A percentile compares a stretch with the other conserved stretches of the same genome.
These are phyloP conservation scores for Zaprionus obscuricornis DNA, from an alignment of 2,888 invertebrate species.

Conservation along the genomic window DNA sequence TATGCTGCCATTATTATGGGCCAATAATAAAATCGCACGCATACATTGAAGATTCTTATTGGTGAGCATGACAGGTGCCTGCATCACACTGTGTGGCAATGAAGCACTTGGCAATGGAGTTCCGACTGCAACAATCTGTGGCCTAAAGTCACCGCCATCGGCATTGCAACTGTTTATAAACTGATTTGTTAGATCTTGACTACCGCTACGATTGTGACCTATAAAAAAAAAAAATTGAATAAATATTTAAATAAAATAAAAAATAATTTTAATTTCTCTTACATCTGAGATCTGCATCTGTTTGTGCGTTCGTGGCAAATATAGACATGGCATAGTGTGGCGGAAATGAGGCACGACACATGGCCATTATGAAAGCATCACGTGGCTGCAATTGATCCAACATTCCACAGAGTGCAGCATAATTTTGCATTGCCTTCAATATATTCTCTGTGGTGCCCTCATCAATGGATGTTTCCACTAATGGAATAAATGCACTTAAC, in stretches of 20 bases:
- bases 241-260: conserved; percentile 1
- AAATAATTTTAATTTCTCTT: conserved; percentile 18
- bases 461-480: conserved; percentile 97
- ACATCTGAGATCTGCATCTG: conserved; percentile 84
- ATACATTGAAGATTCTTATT: conserved; percentile 99
- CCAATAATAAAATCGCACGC: conserved; percentile 94
- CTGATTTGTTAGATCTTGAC: conserved; percentile 85
- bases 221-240: conserved; percentile 8
- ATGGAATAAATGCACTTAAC: conserved; percentile 93
- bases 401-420: conserved; percentile 94
- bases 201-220: conserved; percentile 84
- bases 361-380: conserved; percentile 96
- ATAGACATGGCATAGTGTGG: conserved; percentile 97
- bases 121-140: conserved; percentile 98
- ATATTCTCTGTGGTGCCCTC: conserved; percentile 96
- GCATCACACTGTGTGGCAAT: conserved; percentile 87
- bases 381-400: conserved; percentile 91
- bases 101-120: conserved; percentile 95
- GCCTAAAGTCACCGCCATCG: conserved; percentile 89
- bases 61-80: conserved; percentile 94
- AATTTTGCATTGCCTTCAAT: conserved; percentile 94
- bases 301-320: conserved; percentile 86
- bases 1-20: conserved; percentile 95
- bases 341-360: conserved; percentile 98
- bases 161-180: conserved; percentile 83